phyloP scores from a whole-genome alignment of 2,888 invertebrate genomes.

The Ochropleura leucogaster region DNA sequence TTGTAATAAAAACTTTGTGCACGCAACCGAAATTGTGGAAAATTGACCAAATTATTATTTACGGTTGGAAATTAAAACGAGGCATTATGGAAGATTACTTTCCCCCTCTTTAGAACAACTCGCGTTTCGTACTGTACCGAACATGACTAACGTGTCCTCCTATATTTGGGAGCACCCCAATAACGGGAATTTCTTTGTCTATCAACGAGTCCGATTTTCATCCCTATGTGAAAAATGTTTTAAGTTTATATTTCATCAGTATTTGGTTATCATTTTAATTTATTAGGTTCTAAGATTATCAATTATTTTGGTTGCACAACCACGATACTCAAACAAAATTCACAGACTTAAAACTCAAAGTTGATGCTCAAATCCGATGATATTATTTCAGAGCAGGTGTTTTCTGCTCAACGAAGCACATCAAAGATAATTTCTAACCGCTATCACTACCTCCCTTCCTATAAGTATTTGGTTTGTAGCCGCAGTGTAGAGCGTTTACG shows the following conservation, averaged over 20 bases:
- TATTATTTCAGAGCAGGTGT: slow-evolving; percentile 49
- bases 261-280: slow-evolving; percentile 23
- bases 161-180: slow-evolving; percentile 60
- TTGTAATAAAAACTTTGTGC: slow-evolving; percentile 90
- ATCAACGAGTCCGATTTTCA: slow-evolving; percentile 51
- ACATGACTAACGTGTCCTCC: slow-evolving; percentile 73
- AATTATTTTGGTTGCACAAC: slow-evolving; percentile 35
- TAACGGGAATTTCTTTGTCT: slow-evolving; percentile 58
- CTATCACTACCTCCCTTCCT: slow-evolving; percentile 44
- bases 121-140: slow-evolving; percentile 70
- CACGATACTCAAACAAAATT: slow-evolving; percentile 36
- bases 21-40: slow-evolving; percentile 90
- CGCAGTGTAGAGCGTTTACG: slow-evolving; percentile 30
- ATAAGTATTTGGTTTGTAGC: slow-evolving; percentile 58
- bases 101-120: slow-evolving; percentile 82
- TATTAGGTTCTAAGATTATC: slow-evolving; percentile 40
- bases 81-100: slow-evolving; percentile 86
- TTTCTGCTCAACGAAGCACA: slow-evolving; percentile 55
- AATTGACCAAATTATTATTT: slow-evolving; percentile 91
- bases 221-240: slow-evolving; percentile 35
- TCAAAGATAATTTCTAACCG: slow-evolving; percentile 65
- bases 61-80: slow-evolving; percentile 88
- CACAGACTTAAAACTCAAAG: slow-evolving; percentile 23
- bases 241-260: slow-evolving; percentile 48
- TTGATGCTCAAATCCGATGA: slow-evolving; percentile 25